Conservation (phyloP, 92 coral and sea anemone genomes). For the Heliopora coerulea region DNA sequence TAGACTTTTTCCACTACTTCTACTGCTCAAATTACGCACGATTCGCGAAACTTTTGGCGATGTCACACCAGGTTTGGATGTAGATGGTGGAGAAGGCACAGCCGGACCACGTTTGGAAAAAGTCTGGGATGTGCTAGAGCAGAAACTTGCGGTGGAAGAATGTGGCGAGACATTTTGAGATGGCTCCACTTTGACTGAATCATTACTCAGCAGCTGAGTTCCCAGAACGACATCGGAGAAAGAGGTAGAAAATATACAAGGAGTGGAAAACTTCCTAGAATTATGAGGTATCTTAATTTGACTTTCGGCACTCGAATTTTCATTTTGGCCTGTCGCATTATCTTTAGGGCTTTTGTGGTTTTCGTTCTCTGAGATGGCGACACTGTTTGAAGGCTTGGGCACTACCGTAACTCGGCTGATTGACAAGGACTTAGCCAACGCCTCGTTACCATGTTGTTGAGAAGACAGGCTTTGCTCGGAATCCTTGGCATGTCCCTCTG, state of each 20-base stretch:
- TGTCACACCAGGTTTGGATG: conserved; percentile 17
- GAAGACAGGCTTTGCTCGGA: neutral
- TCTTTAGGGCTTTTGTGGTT: neutral
- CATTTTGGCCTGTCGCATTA: neutral
- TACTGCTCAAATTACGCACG: conserved; percentile 16
- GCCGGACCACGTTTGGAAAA: neutral
- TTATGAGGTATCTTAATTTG: neutral
- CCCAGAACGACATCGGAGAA: conserved; percentile 1
- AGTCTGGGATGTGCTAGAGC: conserved; percentile 22
- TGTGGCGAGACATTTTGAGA: neutral
- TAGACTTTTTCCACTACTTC: conserved; percentile 8
- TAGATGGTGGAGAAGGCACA: conserved; percentile 27
- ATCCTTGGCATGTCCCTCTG: neutral
- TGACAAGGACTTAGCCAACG: neutral
- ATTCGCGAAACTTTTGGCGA: conserved; percentile 35
- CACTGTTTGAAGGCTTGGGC: neutral
- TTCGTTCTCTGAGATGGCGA: neutral
- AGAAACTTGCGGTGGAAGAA: conserved; percentile 13
- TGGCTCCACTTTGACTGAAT: neutral
- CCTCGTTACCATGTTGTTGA: neutral
- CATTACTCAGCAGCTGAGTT: conserved; percentile 13
- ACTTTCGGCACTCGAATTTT: neutral
- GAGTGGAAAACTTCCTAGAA: neutral
- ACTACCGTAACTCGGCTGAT: neutral
- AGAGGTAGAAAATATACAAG: neutral